Conservation (phyloP, 2,888 invertebrate species). For the Cataglyphis altisquamis region DNA sequence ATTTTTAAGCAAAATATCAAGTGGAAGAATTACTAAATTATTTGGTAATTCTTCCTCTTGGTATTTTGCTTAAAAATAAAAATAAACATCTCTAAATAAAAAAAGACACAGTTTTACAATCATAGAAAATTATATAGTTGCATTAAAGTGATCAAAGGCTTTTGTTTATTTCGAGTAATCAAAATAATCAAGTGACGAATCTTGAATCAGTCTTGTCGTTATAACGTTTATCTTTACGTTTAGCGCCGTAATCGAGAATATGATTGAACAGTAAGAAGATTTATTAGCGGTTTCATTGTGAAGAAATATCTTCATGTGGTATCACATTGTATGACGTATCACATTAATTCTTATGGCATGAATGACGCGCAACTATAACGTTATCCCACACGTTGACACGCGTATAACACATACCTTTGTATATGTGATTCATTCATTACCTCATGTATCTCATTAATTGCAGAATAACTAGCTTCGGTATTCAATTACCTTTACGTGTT, state of each 20-base stretch:
- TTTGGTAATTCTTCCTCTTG: neutral
- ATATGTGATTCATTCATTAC: constrained; percentile 4
- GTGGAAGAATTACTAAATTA: neutral
- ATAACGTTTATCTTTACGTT: neutral
- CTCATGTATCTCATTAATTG: neutral
- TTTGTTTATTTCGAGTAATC: neutral
- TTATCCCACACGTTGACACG: neutral
- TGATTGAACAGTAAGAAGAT: neutral
- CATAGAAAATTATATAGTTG: neutral
- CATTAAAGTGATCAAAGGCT: neutral
- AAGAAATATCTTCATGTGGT: neutral
- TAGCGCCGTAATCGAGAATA: neutral
- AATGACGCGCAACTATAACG: neutral
- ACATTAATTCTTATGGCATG: neutral
- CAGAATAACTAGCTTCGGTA: neutral
- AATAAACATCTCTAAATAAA: neutral
- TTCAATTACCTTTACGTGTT: neutral
- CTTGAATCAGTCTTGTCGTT: neutral
- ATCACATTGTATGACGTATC: neutral
- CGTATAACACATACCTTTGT: neutral
- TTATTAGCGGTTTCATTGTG: neutral
- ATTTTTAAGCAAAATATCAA: too few relatives aligned
- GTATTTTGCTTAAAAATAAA: neutral
- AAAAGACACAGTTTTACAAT: neutral
- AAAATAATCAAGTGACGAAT: neutral